phyloP scores from a whole-genome alignment of 2,113 vertebrate genomes.

The Helogale parvula region DNA sequence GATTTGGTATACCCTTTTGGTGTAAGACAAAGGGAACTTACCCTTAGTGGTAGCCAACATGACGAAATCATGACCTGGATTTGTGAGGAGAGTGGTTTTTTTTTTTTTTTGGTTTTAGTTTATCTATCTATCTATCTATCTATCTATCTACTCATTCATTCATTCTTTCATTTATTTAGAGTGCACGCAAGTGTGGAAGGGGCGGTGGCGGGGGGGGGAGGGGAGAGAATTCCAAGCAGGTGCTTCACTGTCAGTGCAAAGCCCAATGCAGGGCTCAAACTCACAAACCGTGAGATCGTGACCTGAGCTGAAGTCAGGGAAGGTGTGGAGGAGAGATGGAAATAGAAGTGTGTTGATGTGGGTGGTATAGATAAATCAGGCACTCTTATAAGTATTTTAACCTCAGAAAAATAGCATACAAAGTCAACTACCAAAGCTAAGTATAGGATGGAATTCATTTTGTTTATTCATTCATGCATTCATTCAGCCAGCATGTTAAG shows the following conservation, averaged over 20 bases:
- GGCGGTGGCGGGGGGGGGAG: no score
- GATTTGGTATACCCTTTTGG: background rate
- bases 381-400: slow-evolving; percentile 24
- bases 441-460: slow-evolving; percentile 4
- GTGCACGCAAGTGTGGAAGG: no score
- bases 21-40: background rate
- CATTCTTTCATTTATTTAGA: no score
- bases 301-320: background rate
- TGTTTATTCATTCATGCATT: slow-evolving; percentile 17
- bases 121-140: background rate
- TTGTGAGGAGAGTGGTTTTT: background rate
- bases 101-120: no score
- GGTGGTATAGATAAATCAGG: background rate
- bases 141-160: no score
- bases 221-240: no score
- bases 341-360: background rate
- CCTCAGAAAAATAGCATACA: background rate
- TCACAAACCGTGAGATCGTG: no score
- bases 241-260: no score
- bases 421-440: background rate
- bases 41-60: background rate
- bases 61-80: background rate
- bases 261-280: no score
- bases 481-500: background rate
- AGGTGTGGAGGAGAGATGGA: background rate